phyloP scores from a whole-genome alignment of 2,113 vertebrate genomes.

The Charadrius vociferus region DNA sequence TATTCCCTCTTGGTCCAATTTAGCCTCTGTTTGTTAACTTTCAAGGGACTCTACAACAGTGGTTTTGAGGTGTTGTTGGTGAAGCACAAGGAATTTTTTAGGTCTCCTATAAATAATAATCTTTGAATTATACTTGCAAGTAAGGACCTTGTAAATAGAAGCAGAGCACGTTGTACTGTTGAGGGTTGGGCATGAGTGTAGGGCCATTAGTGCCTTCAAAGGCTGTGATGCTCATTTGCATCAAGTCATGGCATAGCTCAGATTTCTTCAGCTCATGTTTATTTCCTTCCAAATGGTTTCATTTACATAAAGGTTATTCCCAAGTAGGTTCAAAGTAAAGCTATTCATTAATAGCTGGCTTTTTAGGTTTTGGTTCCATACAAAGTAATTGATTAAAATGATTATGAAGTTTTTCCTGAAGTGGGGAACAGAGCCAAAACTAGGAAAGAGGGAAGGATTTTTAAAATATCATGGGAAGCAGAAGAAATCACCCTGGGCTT shows the following conservation, averaged over 20 bases:
- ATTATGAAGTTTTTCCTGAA: neutral
- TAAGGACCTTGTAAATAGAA: neutral
- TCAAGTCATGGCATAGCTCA: neutral
- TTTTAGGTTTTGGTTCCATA: neutral
- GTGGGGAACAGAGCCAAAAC: neutral
- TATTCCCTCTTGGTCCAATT: neutral
- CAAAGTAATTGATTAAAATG: neutral
- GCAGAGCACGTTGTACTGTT: neutral
- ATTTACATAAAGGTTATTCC: neutral
- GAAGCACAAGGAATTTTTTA: neutral
- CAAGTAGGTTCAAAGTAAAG: neutral
- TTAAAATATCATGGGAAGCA: neutral
- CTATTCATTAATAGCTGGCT: neutral
- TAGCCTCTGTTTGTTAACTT: neutral
- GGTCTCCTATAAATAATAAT: neutral
- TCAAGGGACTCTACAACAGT: neutral
- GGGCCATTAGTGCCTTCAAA: neutral
- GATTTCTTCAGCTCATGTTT: neutral
- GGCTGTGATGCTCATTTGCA: neutral
- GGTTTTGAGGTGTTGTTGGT: neutral
- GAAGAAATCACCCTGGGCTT: neutral
- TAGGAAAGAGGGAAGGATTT: neutral
- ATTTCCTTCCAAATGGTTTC: neutral
- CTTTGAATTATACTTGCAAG: neutral
- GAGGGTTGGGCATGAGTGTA: neutral